Conservation (phyloP, 2,888 invertebrate species). For the Eilema caniola region DNA sequence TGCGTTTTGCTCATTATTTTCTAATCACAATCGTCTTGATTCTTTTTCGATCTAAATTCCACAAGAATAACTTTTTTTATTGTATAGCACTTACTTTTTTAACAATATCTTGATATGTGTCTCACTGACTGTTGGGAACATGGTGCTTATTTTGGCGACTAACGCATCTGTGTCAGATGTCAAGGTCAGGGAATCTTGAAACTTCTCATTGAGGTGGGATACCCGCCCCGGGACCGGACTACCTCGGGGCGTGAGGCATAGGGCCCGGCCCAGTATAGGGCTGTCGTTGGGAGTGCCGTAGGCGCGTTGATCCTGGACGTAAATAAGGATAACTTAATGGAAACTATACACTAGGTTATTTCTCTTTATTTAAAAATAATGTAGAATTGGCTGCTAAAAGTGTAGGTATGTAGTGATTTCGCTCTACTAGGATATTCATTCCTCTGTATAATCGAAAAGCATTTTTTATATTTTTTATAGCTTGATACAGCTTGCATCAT, state of each 20-base stretch:
- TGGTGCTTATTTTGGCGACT: constrained; percentile 93
- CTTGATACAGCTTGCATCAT: not conserved
- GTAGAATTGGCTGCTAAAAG: not conserved
- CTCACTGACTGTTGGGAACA: constrained; percentile 97
- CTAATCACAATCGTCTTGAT: too few relatives aligned
- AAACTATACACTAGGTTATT: not conserved
- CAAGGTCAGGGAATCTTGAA: constrained; percentile 89
- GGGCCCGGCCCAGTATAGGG: constrained; percentile 78
- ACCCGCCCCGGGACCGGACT: constrained; percentile 83
- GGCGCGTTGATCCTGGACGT: constrained; percentile 68
- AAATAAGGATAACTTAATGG: constrained; percentile 5
- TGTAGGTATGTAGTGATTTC: not conserved
- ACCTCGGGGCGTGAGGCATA: constrained; percentile 81
- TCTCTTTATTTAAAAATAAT: not conserved
- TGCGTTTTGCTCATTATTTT: too few relatives aligned
- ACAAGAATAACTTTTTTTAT: not conserved
- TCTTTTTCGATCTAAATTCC: not conserved
- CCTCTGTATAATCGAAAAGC: too few relatives aligned
- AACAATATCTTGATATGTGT: constrained; percentile 94
- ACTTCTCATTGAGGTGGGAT: constrained; percentile 81
- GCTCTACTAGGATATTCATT: not conserved
- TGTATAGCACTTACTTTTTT: constrained; percentile 91
- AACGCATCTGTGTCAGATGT: constrained; percentile 90
- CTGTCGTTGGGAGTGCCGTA: constrained; percentile 79
- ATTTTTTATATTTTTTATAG: not conserved